Base-by-base conservation (phyloP, 2,888 invertebrate genomes). In the Idaea biselata region DNA sequence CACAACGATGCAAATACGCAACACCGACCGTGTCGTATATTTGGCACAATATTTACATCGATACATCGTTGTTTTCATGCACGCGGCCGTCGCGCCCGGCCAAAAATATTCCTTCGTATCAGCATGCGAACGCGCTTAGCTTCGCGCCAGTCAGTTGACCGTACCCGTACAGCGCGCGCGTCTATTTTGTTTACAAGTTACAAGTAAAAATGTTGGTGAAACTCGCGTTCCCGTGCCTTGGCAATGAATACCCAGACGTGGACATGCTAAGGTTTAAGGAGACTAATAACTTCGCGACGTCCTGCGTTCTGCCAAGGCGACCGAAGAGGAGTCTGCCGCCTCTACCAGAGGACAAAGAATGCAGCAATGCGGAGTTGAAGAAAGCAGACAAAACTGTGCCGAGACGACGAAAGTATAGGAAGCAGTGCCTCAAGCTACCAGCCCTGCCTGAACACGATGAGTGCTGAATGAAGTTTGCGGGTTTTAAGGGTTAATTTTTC, bases 331-430 rank as follows among this genome's bases (percentile, higher is more conserved):
- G 77, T 55, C 73, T 91, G 4, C 85, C 91, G 6, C 84, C 91
- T 1, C 69, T 91, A 18, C 90, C 89, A 0, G 91, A 91, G 68
- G 91, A 91, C 69, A 88, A 87, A 66, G 91, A 91, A 68, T 89
- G 88, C 80, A 86, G 83, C 62, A 88, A 79, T 63, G 77, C 72
- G 0, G 90, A 89, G 59, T 69, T 88, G 62, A 86, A 82, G 63
- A 89, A 83, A 66, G 79, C 81, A 64, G 84, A 75, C 64, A 81
- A 83, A 64, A 70, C 79, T 63, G 79, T 82, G 33, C 79, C 81
- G 25, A 79, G 80, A 62, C 81, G 83, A 64, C 81, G 85, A 55
- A 87, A 87, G 67, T 80, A 85, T 67, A 78, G 90, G 63, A 84
- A 81, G 33, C 87, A 86, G 63, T 83, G 82, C 44, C 71, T 87